phyloP scores from a whole-genome alignment of 1,140 invertebrate species.

The Caenorhabditis tropicalis region DNA sequence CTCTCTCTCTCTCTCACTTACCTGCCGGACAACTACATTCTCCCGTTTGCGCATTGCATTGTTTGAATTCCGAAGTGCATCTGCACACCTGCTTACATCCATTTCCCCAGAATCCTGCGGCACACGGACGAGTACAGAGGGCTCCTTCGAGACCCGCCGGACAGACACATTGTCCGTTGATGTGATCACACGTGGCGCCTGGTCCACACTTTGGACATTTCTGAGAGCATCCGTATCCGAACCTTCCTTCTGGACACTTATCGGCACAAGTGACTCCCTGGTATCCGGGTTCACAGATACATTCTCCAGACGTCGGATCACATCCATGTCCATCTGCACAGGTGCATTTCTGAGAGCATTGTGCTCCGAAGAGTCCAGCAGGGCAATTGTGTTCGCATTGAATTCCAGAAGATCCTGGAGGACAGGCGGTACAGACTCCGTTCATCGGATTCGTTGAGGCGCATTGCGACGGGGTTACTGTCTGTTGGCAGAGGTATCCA shows the following conservation, averaged over 20 bases:
- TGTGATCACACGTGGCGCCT: slow-evolving; percentile 78
- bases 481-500: slow-evolving; percentile 67
- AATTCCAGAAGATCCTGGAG: slow-evolving; percentile 44
- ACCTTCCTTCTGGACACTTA: slow-evolving; percentile 74
- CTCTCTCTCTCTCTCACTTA: too few species aligned
- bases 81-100: slow-evolving; percentile 68
- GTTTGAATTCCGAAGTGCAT: slow-evolving; percentile 62
- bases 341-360: slow-evolving; percentile 61
- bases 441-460: neutral
- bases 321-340: slow-evolving; percentile 64
- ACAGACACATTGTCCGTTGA: slow-evolving; percentile 81
- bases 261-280: slow-evolving; percentile 67
- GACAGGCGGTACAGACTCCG: slow-evolving; percentile 41
- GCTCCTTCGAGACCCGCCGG: slow-evolving; percentile 67
- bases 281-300: slow-evolving; percentile 68
- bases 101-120: slow-evolving; percentile 73
- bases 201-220: slow-evolving; percentile 63
- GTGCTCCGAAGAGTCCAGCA: slow-evolving; percentile 48
- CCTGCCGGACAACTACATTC: slow-evolving; percentile 88
- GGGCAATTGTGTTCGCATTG: slow-evolving; percentile 45
- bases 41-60: slow-evolving; percentile 86
- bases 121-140: slow-evolving; percentile 70
- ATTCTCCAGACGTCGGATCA: slow-evolving; percentile 68
- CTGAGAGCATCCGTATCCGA: slow-evolving; percentile 74
- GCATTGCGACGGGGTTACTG: slow-evolving; percentile 74